Evolutionary conservation across 2,113 vertebrate genomes (phyloP).

Genomic region (Indri indri): DNA sequence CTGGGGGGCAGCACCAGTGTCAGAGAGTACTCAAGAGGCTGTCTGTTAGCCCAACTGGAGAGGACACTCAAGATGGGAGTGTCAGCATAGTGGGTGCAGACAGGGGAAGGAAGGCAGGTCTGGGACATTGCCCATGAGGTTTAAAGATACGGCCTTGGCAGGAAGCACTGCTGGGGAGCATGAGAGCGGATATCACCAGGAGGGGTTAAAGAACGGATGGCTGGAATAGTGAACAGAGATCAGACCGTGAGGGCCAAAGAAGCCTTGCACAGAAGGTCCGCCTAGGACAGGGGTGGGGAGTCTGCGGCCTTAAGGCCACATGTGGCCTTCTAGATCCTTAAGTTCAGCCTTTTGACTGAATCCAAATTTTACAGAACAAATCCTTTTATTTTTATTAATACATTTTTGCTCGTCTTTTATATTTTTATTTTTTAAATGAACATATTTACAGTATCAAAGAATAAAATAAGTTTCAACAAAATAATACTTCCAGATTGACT

Average conservation of each 20-base stretch:
- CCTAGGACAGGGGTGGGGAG: too few species aligned
- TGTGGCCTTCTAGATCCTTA: too few species aligned
- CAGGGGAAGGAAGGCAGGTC: not conserved
- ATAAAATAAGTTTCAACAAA: too few species aligned
- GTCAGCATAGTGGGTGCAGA: not conserved
- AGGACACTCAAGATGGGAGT: fast-evolving
- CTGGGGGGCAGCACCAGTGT: fast-evolving
- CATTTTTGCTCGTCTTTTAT: too few species aligned
- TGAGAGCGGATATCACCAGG: not conserved
- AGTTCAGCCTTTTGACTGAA: too few species aligned
- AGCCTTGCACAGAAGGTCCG: not conserved
- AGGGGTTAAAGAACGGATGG: not conserved
- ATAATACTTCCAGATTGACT: too few species aligned
- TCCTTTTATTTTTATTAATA: too few species aligned
- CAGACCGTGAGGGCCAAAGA: too few species aligned
- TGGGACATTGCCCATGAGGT: fast-evolving
- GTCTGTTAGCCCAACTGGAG: not conserved
- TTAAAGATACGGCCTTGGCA: not conserved
- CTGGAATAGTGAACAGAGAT: not conserved
- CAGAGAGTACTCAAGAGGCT: not conserved
- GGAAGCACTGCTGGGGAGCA: not conserved
- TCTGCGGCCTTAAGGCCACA: too few species aligned
- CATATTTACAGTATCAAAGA: too few species aligned
- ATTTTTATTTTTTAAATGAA: too few species aligned
- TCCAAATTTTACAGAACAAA: too few species aligned